Evolutionary conservation across 2,113 vertebrate genomes (phyloP), one percentile per base, ranked within the genome.

Genomic region (Brienomyrus longianalis): DNA sequence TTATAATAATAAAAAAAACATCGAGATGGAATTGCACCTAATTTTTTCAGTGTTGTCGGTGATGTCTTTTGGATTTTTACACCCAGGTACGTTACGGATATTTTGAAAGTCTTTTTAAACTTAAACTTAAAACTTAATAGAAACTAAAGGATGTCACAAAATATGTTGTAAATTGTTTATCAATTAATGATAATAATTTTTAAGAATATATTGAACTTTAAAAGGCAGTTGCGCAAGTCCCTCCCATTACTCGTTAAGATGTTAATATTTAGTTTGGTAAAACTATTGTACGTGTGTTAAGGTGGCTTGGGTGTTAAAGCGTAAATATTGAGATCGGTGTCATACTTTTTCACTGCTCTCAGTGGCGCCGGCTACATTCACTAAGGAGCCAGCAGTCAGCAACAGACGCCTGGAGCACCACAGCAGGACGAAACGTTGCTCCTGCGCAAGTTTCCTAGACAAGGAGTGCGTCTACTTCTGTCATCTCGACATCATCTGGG

Each of bases 401-500:
- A 43, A 93, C 66, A 88, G 87, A n/a, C 43, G 90, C 31, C 90
- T 92, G 88, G 93, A 48, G 92, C 92, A 87, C 87, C 95, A 94
- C 90, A 94, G 92, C 92, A 92, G 98, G 31, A 93, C 95, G 89
- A 99, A 98, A 87, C 97, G 98, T 92, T 99, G 98, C 93, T 99
- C 98, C 88, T 99, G 98, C 92, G 97, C 97, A 0, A 97, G 97
- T 6, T 95, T 99, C 92, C 92, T 97, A 93, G 98, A 99, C 92
- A 98, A 98, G 91, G 98, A 99, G 92, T 99, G 98, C 89, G 97
- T 99, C 88, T 99, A 99, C 95, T 99, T 99, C 95, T 99, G 98
- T 94, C 98, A 99, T 94, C 95, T 99, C 91, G 98, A 99, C 94
- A 99, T 99, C 94, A 99, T 99, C 89, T 99, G 98, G 98, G 96